These are phyloP conservation scores for Schizaphis graminum DNA, from an alignment of 2,888 invertebrate genomes.

Conservation along the genomic window DNA sequence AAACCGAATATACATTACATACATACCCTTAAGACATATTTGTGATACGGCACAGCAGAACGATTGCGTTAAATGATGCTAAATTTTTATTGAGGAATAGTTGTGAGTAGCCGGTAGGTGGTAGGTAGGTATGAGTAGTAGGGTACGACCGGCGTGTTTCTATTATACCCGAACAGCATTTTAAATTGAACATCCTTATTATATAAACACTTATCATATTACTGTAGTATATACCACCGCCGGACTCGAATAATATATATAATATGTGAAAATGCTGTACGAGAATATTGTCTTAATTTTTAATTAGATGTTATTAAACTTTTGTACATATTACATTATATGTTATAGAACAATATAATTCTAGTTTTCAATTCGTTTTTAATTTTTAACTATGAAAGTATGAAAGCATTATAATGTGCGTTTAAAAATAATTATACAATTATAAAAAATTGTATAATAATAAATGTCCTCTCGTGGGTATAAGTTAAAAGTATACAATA, in stretches of 20 bases:
- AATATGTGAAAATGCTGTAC: neutral
- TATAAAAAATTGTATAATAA: neutral
- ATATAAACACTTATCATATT: neutral
- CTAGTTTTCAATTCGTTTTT: neutral
- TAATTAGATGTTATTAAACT: slow-evolving; percentile 31
- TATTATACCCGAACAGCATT: slow-evolving; percentile 11
- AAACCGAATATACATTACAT: neutral
- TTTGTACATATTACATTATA: neutral
- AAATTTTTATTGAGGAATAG: slow-evolving; percentile 34
- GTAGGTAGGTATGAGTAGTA: neutral
- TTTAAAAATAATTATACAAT: neutral
- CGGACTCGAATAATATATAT: slow-evolving; percentile 16
- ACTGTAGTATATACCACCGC: neutral
- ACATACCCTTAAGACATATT: slow-evolving; percentile 45
- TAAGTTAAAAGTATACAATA: no score
- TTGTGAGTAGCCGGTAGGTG: neutral
- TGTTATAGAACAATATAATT: neutral
- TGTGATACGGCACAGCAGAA: neutral
- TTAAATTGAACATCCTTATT: slow-evolving; percentile 60
- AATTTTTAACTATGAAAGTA: neutral
- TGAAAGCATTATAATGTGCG: neutral
- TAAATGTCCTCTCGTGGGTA: neutral
- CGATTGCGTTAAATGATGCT: slow-evolving; percentile 36
- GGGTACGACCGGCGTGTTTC: slow-evolving; percentile 3
- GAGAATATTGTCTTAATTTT: neutral